Evolutionary conservation across 2,888 invertebrate genomes (phyloP).

Genomic region (Rosalia funebris): DNA sequence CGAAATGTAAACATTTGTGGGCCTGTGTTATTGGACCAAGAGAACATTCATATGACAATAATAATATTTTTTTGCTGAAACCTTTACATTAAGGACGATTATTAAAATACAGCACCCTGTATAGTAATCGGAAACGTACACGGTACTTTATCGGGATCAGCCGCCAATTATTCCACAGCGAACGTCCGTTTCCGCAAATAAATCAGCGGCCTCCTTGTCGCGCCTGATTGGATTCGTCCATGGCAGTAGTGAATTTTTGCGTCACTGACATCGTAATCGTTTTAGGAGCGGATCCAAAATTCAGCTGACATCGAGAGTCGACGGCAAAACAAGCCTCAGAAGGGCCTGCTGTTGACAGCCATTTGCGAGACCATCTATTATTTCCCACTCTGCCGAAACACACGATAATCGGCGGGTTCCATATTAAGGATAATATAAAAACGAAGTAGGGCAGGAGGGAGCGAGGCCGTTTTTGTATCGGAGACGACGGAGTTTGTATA

Average conservation of each 20-base stretch:
- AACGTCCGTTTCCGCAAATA: slow-evolving; percentile 4
- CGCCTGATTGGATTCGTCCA: slow-evolving; percentile 1
- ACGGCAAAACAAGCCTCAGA: slow-evolving; percentile 10
- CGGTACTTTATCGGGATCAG: background rate
- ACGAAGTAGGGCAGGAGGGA: background rate
- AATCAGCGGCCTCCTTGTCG: slow-evolving; percentile 6
- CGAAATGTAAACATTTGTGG: too few relatives aligned
- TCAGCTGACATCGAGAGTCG: slow-evolving; percentile 41
- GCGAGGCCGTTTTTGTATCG: background rate
- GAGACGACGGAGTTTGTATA: background rate
- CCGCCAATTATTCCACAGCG: background rate
- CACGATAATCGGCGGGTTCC: slow-evolving; percentile 28
- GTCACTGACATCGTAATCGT: slow-evolving; percentile 40
- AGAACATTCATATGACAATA: too few relatives aligned
- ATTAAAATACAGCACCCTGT: too few relatives aligned
- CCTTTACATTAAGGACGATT: too few relatives aligned
- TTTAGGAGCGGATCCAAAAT: slow-evolving; percentile 24
- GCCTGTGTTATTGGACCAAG: too few relatives aligned
- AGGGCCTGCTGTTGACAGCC: slow-evolving; percentile 35
- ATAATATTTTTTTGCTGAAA: too few relatives aligned
- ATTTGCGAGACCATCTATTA: slow-evolving; percentile 35
- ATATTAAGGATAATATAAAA: slow-evolving; percentile 5
- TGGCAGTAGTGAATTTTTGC: slow-evolving; percentile 34
- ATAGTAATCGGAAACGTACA: background rate
- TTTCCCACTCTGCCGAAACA: slow-evolving; percentile 8